Evolutionary conservation across 1,140 invertebrate genomes (phyloP), one percentile per base, ranked within the genome.

Genomic region (Mactra quadrangularis): DNA sequence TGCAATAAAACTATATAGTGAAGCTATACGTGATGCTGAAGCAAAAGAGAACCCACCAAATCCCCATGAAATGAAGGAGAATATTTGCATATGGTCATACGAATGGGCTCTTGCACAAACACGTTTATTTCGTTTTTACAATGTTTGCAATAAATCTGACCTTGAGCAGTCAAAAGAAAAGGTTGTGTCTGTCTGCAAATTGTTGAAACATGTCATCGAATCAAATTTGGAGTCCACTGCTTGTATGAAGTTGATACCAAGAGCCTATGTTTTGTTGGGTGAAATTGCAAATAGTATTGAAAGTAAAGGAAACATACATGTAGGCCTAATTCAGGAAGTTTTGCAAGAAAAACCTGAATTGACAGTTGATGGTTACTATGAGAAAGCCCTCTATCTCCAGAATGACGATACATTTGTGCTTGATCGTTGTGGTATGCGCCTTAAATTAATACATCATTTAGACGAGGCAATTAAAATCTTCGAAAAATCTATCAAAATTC

Each of bases 221-320:
- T 7, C 53, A n/a, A 29, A 38, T 38, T 52, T 25, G 4, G 9
- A 27, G 1, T 11, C 17, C 6, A 31, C 0, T 2, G 31, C 17
- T 74, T 47, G 52, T 25, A 59, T 57, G 22, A 31, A 27, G 4
- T 74, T 57, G 15, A 22, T 41, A 35, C 47, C 71, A 22, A 38
- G 74, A n/a, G 35, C 74, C 7, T 76, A 60, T 17, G 74, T 52
- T 60, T 53, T 41, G 50, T 7, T 76, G 1, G 74, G 74, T 22
- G 7, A 41, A 17, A 31, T 76, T 0, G 25, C 27, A 15, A 25
- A 76, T 27, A 19, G 22, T 50, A 35, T 64, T 15, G 50, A 35
- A 31, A 50, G 47, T 33, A 76, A 50, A 29, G 41, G 27, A 27
- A 29, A 38, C 15, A 29, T 11, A 50, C 59, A 50, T 50, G 31